Evolutionary conservation across 1,140 invertebrate species (phyloP).

Genomic region (Oncopodura yosiiana): DNA sequence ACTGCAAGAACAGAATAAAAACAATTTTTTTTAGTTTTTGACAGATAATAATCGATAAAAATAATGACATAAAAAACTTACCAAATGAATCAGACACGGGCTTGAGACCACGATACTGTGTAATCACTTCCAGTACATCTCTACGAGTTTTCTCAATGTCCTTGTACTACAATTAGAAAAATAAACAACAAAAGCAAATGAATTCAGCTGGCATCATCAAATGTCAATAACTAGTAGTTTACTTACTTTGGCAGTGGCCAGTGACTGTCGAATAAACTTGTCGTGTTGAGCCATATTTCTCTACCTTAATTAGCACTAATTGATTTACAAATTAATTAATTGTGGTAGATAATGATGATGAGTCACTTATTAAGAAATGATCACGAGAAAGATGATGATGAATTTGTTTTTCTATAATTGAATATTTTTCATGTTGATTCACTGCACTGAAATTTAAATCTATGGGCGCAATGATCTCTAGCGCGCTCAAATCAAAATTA

Average conservation of each 20-base stretch:
- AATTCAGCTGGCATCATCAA: not conserved
- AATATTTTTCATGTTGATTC: too few species aligned
- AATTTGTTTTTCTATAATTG: too few species aligned
- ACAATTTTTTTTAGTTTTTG: not conserved
- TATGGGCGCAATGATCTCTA: too few species aligned
- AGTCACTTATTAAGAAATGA: too few species aligned
- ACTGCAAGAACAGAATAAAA: slow-evolving; percentile 47
- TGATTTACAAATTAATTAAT: too few species aligned
- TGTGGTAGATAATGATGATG: too few species aligned
- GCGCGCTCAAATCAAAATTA: too few species aligned
- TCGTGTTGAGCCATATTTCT: slow-evolving; percentile 11
- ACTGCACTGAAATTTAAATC: too few species aligned
- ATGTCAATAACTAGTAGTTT: not conserved
- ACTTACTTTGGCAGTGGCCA: slow-evolving; percentile 18
- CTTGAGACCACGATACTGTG: slow-evolving; percentile 60
- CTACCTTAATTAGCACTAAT: too few species aligned
- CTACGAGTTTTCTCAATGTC: slow-evolving; percentile 62
- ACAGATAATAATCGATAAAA: not conserved
- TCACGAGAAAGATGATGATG: too few species aligned
- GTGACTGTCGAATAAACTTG: slow-evolving; percentile 8
- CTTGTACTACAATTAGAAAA: slow-evolving; percentile 49
- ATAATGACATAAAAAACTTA: slow-evolving; percentile 38
- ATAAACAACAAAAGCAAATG: not conserved
- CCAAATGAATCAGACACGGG: slow-evolving; percentile 55
- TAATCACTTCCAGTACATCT: slow-evolving; percentile 60